Evolutionary conservation across 2,797 vertebrate genomes (phyloP).

Genomic region (Odontamblyopus rebecca): DNA sequence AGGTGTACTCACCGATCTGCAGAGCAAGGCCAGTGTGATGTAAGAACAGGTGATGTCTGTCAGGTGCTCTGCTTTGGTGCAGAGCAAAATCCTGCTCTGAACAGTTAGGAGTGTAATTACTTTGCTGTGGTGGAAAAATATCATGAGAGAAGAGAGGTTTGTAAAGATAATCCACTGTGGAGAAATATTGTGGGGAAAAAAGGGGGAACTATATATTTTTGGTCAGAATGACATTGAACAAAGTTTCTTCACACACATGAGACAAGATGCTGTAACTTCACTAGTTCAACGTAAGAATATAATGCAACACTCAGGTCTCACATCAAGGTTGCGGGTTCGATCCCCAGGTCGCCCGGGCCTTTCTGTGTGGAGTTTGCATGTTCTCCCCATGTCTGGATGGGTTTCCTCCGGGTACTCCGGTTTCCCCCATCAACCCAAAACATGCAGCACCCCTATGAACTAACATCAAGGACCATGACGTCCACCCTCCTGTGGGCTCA

Average conservation of each 20-base stretch:
- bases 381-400: no score
- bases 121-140: slow-evolving; percentile 15
- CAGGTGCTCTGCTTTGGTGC: slow-evolving; percentile 32
- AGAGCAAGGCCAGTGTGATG: slow-evolving; percentile 41
- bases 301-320: no score
- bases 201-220: no score
- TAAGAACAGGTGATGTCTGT: slow-evolving; percentile 40
- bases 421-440: no score
- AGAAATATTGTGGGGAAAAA: no score
- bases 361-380: no score
- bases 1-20: slow-evolving; percentile 26
- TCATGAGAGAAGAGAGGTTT: neutral
- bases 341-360: no score
- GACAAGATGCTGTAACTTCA: neutral
- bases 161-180: neutral
- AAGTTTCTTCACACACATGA: neutral
- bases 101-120: slow-evolving; percentile 9
- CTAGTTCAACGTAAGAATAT: neutral
- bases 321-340: no score
- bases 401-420: no score
- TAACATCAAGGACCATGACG: no score
- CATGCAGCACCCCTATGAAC: no score
- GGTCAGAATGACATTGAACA: neutral
- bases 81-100: slow-evolving; percentile 34
- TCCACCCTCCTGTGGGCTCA: no score